Evolutionary conservation across 2,888 invertebrate genomes (phyloP).

Genomic region (Lithosia quadra): DNA sequence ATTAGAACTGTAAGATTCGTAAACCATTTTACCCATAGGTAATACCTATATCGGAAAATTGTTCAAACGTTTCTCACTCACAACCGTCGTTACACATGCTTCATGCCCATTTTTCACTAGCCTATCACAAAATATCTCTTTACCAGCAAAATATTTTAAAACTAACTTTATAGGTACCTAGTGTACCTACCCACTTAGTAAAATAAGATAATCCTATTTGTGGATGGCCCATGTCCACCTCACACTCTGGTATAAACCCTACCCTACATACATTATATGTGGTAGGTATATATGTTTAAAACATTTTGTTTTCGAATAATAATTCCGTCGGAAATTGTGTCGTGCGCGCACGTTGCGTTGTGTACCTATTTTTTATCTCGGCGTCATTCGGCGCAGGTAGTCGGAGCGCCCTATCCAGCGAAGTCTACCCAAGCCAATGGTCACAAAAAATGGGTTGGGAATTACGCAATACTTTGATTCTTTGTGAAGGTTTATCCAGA

Average conservation of each 20-base stretch:
- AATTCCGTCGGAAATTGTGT: conserved; percentile 28
- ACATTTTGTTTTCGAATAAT: conserved; percentile 17
- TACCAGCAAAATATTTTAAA: too few species aligned
- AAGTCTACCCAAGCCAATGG: conserved; percentile 50
- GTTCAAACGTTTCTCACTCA: too few species aligned
- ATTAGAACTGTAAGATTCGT: too few species aligned
- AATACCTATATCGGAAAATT: too few species aligned
- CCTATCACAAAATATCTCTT: too few species aligned
- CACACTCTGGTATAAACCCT: neutral
- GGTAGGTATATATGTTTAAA: neutral
- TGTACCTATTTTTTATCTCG: conserved; percentile 27
- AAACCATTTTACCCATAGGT: too few species aligned
- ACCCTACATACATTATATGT: neutral
- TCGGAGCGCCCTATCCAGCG: conserved; percentile 48
- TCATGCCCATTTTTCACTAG: too few species aligned
- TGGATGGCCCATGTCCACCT: neutral
- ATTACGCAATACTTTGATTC: conserved; percentile 63
- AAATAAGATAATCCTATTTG: too few species aligned
- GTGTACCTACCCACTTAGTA: too few species aligned
- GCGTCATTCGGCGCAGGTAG: conserved; percentile 60
- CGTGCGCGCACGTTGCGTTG: conserved; percentile 22
- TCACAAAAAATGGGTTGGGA: conserved; percentile 59
- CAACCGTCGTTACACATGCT: too few species aligned
- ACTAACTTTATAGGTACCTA: too few species aligned
- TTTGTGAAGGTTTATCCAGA: conserved; percentile 43